Percentiles rank a stretch among this genome's conserved stretches.
Evolutionary conservation across 1,140 invertebrate species (phyloP).

Genomic region (Teleopsis dalmanni): DNA sequence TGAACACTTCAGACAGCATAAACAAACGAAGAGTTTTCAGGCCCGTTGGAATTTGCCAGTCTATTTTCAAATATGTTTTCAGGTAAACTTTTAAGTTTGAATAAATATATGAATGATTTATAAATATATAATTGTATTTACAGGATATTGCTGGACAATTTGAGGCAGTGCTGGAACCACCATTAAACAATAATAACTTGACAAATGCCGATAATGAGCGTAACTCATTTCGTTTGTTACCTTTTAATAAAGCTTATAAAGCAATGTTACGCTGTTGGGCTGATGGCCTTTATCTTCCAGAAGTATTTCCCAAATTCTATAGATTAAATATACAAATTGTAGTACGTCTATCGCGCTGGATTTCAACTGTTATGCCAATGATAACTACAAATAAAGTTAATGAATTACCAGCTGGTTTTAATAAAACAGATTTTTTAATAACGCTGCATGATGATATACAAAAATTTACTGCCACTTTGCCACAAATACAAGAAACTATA

Average conservation of each 20-base stretch:
- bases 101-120: neutral
- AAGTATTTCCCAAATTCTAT: constrained; percentile 75
- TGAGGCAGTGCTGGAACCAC: constrained; percentile 29
- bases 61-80: constrained; percentile 90
- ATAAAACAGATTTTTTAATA: constrained; percentile 23
- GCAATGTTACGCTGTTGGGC: constrained; percentile 61
- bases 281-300: constrained; percentile 62
- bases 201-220: neutral
- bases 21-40: constrained; percentile 65
- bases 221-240: constrained; percentile 11
- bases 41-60: constrained; percentile 89
- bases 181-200: constrained; percentile 20
- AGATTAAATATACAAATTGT: constrained; percentile 77
- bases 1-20: constrained; percentile 52
- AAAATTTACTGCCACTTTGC: constrained; percentile 23
- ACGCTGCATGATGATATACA: constrained; percentile 29
- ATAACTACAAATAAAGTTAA: constrained; percentile 18
- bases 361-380: constrained; percentile 43
- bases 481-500: constrained; percentile 17
- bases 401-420: neutral
- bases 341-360: constrained; percentile 67
- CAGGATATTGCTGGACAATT: constrained; percentile 69
- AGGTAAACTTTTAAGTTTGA: no score
- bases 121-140: neutral
- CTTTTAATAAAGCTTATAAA: constrained; percentile 29